Evolutionary conservation across 2,113 vertebrate genomes (phyloP), one percentile per base, ranked within the genome.

Genomic region (Shinisaurus crocodilurus): DNA sequence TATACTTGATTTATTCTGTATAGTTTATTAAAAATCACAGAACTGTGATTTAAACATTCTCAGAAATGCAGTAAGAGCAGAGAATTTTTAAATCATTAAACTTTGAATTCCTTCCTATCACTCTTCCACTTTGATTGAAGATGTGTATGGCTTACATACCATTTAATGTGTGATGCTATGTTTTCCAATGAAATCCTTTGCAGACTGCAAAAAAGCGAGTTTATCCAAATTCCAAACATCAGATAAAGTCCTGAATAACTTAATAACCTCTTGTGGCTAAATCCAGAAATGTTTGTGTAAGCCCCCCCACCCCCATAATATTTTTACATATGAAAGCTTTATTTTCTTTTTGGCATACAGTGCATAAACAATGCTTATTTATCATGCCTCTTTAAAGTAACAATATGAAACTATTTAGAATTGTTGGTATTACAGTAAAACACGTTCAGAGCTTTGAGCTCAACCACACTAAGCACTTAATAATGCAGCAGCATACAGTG

Each of bases 231-330:
- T 9, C 54, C n/a, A n/a, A 96, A 93, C 94, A 96, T 94, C 92
- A 95, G 87, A 95, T 91, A 93, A 94, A 96, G 43, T 90, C 88
- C 88, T 95, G 93, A 96, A 94, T 96, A 95, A 95, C 94, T 96
- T 92, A 94, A 96, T 95, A 96, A 93, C 65, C n/a, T 93, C 32
- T 6, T 87, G 93, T 85, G 92, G 69, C 82, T 90, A 94, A 94
- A 93, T 93, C 89, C 90, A 94, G 57, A 87, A 90, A 90, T 65
- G 88, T 92, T 92, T 92, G 89, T 80, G 72, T 1, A 27, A 57
- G 37, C 60, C 27, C 83, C 84, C 48, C 18, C 27, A 27, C 72
- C 20, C 10, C 8, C 2, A 6, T 69, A 20, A 27, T 67, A 27
- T 69, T 89, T 86, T 86, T 88, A 85, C 70, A 91, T 87, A 86